Conservation (phyloP, 2,888 invertebrate genomes). For the Acronicta leporina region DNA sequence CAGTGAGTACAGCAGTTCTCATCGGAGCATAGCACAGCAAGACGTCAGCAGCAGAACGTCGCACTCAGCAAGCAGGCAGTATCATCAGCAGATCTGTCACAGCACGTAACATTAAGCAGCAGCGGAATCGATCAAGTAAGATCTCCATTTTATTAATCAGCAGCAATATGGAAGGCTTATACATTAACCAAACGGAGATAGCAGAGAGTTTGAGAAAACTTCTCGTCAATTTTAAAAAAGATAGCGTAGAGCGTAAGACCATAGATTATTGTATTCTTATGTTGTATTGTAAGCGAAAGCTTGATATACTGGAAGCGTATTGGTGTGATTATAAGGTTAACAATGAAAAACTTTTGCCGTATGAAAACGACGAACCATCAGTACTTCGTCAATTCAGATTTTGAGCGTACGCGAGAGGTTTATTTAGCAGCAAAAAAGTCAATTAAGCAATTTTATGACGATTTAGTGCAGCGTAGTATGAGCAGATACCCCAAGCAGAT, state of each 20-base stretch:
- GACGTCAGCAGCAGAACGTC: no score
- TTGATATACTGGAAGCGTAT: neutral
- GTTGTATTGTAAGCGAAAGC: constrained; percentile 14
- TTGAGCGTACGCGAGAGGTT: constrained; percentile 1
- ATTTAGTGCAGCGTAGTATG: neutral
- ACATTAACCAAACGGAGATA: no score
- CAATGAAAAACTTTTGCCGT: constrained; percentile 1
- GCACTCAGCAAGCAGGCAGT: no score
- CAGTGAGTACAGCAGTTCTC: no score
- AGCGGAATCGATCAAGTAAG: no score
- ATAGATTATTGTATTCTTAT: no score
- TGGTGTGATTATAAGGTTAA: neutral
- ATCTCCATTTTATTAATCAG: no score
- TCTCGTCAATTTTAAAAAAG: neutral
- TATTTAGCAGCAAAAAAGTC: constrained; percentile 1
- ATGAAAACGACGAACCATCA: constrained; percentile 5
- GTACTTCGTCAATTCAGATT: constrained; percentile 7
- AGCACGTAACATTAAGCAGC: no score
- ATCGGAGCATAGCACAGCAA: no score
- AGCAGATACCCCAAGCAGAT: neutral
- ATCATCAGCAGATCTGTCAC: no score
- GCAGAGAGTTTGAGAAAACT: no score
- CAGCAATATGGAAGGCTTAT: no score
- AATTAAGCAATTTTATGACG: neutral
- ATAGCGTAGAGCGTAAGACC: constrained; percentile 9